Evolutionary conservation across 1,140 invertebrate genomes (phyloP).

Genomic region (Amyelois transitella): DNA sequence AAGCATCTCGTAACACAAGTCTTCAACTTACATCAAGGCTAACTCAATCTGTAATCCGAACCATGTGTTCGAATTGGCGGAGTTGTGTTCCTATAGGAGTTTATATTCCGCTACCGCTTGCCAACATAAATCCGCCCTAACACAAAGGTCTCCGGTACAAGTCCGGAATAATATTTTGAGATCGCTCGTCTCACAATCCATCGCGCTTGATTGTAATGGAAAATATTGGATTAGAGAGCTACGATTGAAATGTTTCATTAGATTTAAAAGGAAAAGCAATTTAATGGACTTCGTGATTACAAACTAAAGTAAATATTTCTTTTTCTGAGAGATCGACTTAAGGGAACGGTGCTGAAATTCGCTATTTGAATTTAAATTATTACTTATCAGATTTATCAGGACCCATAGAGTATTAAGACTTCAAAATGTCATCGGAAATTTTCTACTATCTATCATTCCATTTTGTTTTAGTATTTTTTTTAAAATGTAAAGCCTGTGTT

Average conservation of each 20-base stretch:
- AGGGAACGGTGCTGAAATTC: background rate
- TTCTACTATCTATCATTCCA: no score
- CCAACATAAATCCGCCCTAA: background rate
- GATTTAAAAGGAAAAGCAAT: background rate
- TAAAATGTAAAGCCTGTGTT: no score
- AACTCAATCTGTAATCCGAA: no score
- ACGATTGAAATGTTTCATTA: background rate
- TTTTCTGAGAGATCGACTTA: background rate
- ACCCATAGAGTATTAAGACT: no score
- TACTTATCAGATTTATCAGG: background rate
- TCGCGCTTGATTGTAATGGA: background rate
- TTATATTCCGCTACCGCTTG: background rate
- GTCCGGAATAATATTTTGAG: background rate
- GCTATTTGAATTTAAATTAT: background rate
- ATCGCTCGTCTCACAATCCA: background rate
- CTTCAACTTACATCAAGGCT: no score
- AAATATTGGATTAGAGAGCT: background rate
- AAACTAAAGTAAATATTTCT: background rate
- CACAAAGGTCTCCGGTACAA: background rate
- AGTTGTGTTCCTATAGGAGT: no score
- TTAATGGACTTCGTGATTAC: background rate
- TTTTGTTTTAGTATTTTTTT: no score
- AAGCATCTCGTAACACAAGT: no score
- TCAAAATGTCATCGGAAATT: no score
- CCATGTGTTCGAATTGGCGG: no score